Conservation (phyloP, 2,888 invertebrate species). For the Liopterus haemorrhoidalis region DNA sequence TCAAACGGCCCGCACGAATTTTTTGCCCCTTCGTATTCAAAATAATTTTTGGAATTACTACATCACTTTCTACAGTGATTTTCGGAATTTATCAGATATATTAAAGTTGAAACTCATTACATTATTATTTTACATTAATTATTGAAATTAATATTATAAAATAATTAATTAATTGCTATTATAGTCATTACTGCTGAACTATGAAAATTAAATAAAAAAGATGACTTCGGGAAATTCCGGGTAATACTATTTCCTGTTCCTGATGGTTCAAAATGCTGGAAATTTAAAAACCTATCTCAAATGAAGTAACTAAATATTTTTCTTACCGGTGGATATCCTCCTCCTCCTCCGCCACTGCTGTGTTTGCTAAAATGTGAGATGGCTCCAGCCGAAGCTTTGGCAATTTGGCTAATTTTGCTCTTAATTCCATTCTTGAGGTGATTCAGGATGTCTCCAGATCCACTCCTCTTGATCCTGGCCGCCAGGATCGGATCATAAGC, state of each 20-base stretch:
- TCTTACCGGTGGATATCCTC: constrained; percentile 33
- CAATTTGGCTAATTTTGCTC: constrained; percentile 51
- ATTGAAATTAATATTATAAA: neutral
- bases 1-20: too few relatives aligned
- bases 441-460: constrained; percentile 42
- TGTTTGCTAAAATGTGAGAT: constrained; percentile 49
- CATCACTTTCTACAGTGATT: too few relatives aligned
- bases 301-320: neutral
- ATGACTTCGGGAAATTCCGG: neutral
- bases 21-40: too few relatives aligned
- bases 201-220: neutral
- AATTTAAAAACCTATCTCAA: neutral
- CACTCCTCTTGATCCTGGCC: constrained; percentile 36
- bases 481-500: too few relatives aligned
- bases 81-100: too few relatives aligned
- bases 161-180: neutral
- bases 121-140: too few relatives aligned
- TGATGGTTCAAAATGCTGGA: neutral
- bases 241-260: neutral
- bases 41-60: too few relatives aligned
- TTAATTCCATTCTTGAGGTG: constrained; percentile 49
- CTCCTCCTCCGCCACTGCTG: constrained; percentile 46
- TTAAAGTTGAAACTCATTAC: too few relatives aligned
- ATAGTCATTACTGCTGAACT: neutral
- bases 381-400: constrained; percentile 52